These are phyloP conservation scores for Sphaerolaimus hirsutus DNA, from an alignment of 2,888 invertebrate species.

Conservation along the genomic window DNA sequence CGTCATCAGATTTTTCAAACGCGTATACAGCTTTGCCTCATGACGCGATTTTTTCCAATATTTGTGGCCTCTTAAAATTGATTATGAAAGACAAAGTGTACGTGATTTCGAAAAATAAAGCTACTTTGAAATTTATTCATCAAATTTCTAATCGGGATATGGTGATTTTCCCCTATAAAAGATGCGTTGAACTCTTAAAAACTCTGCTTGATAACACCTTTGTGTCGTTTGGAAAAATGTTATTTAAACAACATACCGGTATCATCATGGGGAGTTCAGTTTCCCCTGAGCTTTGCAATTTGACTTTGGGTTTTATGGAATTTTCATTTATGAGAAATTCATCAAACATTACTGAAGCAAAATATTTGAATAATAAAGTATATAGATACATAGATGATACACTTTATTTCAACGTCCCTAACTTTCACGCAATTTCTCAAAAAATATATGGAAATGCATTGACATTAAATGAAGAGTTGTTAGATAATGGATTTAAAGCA, in stretches of 20 bases:
- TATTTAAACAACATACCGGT: not conserved
- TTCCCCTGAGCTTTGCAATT: not conserved
- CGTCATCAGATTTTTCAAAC: not conserved
- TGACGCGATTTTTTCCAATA: not conserved
- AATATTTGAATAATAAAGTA: not conserved
- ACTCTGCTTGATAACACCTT: not conserved
- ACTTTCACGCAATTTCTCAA: too few relatives aligned
- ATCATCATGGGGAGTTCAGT: not conserved
- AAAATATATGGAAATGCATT: too few relatives aligned
- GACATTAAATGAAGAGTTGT: too few relatives aligned
- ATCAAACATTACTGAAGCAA: not conserved
- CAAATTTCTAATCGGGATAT: too few relatives aligned
- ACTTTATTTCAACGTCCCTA: too few relatives aligned
- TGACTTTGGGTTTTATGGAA: not conserved
- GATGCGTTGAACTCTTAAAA: too few relatives aligned
- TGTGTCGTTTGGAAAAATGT: not conserved
- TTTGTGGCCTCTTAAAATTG: not conserved
- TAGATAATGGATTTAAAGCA: too few relatives aligned
- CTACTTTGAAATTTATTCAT: too few relatives aligned
- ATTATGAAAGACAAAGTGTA: not conserved
- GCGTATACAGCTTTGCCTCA: not conserved
- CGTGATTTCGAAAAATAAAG: too few relatives aligned
- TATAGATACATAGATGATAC: not conserved
- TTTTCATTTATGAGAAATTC: not conserved
- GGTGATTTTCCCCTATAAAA: too few relatives aligned